Conservation (phyloP, 2,797 vertebrate species). For the Poeciliopsis infans region DNA sequence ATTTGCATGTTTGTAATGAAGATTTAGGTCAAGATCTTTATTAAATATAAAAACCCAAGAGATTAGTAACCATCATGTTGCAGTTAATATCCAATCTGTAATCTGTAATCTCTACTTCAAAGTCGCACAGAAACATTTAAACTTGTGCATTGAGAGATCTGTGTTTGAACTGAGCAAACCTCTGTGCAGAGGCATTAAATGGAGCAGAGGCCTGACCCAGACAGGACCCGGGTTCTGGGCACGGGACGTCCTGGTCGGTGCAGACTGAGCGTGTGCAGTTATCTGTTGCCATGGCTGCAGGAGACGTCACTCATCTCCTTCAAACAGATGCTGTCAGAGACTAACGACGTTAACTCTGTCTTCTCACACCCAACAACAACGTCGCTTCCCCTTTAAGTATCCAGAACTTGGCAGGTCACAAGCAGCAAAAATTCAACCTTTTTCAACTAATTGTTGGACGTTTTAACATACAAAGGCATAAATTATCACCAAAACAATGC, state of each 20-base stretch:
- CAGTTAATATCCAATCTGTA: neutral
- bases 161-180: neutral
- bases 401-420: neutral
- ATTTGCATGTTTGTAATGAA: neutral
- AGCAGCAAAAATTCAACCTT: neutral
- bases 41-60: neutral
- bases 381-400: neutral
- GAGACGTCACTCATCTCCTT: constrained; percentile 42
- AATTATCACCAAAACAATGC: neutral
- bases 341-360: constrained; percentile 64
- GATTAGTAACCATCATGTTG: neutral
- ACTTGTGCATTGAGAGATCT: neutral
- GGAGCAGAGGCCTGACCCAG: neutral
- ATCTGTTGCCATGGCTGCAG: constrained; percentile 8
- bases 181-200: neutral
- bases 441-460: neutral
- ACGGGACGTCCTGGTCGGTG: neutral
- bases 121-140: neutral
- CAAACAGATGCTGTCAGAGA: constrained; percentile 59
- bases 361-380: constrained; percentile 13
- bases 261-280: constrained; percentile 7
- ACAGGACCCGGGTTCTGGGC: neutral
- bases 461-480: neutral
- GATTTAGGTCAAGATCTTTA: neutral
- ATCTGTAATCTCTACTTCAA: neutral